These are phyloP conservation scores for Tetranychus piercei DNA, from an alignment of 2,888 invertebrate genomes.

Conservation along the genomic window DNA sequence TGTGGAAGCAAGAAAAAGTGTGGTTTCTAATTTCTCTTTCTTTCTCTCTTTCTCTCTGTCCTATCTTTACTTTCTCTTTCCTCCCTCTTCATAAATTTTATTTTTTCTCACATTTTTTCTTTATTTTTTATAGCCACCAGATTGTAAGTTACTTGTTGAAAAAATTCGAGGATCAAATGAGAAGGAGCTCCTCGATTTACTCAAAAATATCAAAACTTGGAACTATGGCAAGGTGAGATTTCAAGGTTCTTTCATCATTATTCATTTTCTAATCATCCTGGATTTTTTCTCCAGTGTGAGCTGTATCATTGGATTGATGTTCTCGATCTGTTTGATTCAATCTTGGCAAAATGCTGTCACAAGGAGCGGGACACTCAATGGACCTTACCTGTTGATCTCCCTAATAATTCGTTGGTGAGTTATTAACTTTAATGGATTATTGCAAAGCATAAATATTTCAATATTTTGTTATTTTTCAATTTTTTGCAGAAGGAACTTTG, in stretches of 20 bases:
- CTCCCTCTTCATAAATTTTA: constrained; percentile 11
- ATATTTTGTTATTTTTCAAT: background rate
- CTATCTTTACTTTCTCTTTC: constrained; percentile 5
- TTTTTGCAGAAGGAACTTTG: constrained; percentile 46
- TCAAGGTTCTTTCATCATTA: background rate
- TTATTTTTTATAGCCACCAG: constrained; percentile 31
- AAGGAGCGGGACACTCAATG: constrained; percentile 44
- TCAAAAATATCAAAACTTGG: constrained; percentile 57
- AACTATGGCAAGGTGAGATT: constrained; percentile 49
- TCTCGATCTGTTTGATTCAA: constrained; percentile 41
- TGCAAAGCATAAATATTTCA: too few relatives aligned
- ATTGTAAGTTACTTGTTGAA: constrained; percentile 56
- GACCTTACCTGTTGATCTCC: constrained; percentile 53
- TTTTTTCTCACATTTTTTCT: background rate
- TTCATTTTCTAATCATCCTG: too few relatives aligned
- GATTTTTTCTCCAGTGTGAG: too few relatives aligned
- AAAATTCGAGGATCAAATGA: constrained; percentile 46
- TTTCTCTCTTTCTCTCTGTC: background rate
- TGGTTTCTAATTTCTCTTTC: background rate
- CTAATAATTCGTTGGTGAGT: constrained; percentile 42
- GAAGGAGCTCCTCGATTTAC: constrained; percentile 45
- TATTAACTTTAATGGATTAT: background rate
- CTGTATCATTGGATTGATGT: constrained; percentile 65
- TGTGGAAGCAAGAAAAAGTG: background rate
- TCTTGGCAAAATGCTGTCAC: constrained; percentile 29